These are phyloP conservation scores for Cartodere bifasciata DNA, from an alignment of 2,888 invertebrate genomes.

Conservation along the genomic window DNA sequence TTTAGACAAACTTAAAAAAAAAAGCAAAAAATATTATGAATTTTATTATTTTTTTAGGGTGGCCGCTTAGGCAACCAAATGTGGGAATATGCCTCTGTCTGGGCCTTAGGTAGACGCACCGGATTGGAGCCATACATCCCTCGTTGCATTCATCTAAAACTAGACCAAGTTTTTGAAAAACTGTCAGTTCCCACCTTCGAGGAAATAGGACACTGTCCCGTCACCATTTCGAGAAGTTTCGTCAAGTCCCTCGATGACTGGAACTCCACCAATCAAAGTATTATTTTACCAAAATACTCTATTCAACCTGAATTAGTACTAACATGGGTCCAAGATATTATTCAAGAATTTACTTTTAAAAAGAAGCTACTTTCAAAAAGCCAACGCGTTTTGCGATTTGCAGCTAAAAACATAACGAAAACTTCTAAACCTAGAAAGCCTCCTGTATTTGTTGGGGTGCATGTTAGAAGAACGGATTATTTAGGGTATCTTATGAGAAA, in stretches of 20 bases:
- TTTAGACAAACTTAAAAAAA: no score
- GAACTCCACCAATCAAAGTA: slow-evolving; percentile 44
- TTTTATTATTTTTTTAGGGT: slow-evolving; percentile 21
- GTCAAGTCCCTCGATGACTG: slow-evolving; percentile 40
- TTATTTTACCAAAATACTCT: slow-evolving; percentile 41
- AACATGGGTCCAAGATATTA: slow-evolving; percentile 43
- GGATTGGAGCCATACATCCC: slow-evolving; percentile 39
- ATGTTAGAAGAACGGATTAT: slow-evolving; percentile 45
- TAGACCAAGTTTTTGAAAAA: slow-evolving; percentile 42
- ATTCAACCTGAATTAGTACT: slow-evolving; percentile 42
- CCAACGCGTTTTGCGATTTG: slow-evolving; percentile 33
- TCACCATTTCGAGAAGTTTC: slow-evolving; percentile 36
- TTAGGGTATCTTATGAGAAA: slow-evolving; percentile 41
- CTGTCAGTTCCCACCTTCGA: slow-evolving; percentile 42
- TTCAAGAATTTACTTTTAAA: slow-evolving; percentile 42
- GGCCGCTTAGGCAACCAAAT: slow-evolving; percentile 38
- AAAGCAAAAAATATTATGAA: no score
- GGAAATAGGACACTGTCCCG: slow-evolving; percentile 41
- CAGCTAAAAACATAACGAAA: slow-evolving; percentile 20
- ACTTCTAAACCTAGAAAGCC: no score
- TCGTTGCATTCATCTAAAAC: slow-evolving; percentile 37
- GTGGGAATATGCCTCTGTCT: slow-evolving; percentile 40
- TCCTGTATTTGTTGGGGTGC: slow-evolving; percentile 43
- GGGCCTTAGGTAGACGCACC: slow-evolving; percentile 37
- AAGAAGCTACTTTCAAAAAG: slow-evolving; percentile 36